Conservation (phyloP, 2,797 vertebrate genomes). For the Thamnophis elegans region DNA sequence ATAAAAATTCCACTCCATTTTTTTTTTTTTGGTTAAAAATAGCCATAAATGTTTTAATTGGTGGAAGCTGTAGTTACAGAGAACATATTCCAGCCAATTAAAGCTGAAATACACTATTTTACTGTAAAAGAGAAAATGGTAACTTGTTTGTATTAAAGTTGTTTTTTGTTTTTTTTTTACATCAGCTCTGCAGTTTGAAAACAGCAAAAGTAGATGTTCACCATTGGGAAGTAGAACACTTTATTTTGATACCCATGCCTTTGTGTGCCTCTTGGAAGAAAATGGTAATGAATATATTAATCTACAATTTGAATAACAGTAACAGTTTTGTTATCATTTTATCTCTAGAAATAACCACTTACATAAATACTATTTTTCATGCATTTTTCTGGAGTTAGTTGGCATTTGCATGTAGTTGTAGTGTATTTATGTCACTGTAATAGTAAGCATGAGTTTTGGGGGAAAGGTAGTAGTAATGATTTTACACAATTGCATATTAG, state of each 20-base stretch:
- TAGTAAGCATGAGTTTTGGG: background rate
- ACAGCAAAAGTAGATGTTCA: constrained; percentile 64
- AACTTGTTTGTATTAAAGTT: background rate
- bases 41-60: background rate
- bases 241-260: constrained; percentile 90
- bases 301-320: background rate
- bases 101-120: background rate
- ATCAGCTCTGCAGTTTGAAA: constrained; percentile 68
- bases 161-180: constrained; percentile 50
- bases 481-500: background rate
- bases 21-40: background rate
- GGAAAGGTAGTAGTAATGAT: background rate
- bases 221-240: constrained; percentile 74
- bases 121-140: background rate
- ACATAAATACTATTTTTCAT: background rate
- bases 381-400: background rate
- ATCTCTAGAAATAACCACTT: background rate
- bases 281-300: constrained; percentile 75
- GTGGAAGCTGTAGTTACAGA: background rate
- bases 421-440: background rate
- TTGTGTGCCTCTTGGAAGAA: constrained; percentile 86
- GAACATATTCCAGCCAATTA: background rate
- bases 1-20: background rate
- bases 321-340: background rate
- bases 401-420: background rate